Conservation (phyloP, 1,140 invertebrate species). For the Zaprionus vittiger region DNA sequence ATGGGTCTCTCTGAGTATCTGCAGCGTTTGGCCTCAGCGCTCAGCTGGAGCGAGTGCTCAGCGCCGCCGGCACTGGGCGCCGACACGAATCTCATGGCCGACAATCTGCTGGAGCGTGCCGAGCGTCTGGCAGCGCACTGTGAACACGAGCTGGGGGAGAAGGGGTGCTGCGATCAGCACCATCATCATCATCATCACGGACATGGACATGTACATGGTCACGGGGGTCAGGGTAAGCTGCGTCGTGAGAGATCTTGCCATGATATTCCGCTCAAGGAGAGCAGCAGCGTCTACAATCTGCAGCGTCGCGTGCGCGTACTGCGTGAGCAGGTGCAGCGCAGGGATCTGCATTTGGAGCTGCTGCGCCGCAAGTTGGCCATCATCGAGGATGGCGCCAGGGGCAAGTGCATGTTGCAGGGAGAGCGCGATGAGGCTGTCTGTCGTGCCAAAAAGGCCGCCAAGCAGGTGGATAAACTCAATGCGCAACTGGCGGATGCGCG, state of each 20-base stretch:
- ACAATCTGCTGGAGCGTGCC: slow-evolving; percentile 90
- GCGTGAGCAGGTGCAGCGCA: slow-evolving; percentile 94
- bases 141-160: slow-evolving; percentile 85
- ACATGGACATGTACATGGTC: background rate
- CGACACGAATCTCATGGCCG: slow-evolving; percentile 91
- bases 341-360: slow-evolving; percentile 95
- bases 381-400: slow-evolving; percentile 90
- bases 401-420: slow-evolving; percentile 88
- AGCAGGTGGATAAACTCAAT: slow-evolving; percentile 90
- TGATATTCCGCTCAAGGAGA: slow-evolving; percentile 88
- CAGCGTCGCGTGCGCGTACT: slow-evolving; percentile 92
- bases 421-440: slow-evolving; percentile 91
- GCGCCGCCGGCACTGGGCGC: slow-evolving; percentile 87
- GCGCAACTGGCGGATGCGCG: slow-evolving; percentile 90
- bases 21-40: slow-evolving; percentile 88
- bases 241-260: slow-evolving; percentile 90
- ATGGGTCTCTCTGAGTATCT: slow-evolving; percentile 76
- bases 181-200: slow-evolving; percentile 52
- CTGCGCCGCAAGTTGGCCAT: slow-evolving; percentile 93
- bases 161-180: slow-evolving; percentile 60
- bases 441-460: slow-evolving; percentile 90
- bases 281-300: slow-evolving; percentile 92
- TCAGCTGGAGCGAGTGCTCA: slow-evolving; percentile 79
- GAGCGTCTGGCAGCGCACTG: slow-evolving; percentile 90
- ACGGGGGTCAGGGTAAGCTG: slow-evolving; percentile 84